A percentile compares a stretch with the other conserved stretches of the same genome.
phyloP scores from a whole-genome alignment of 1,140 invertebrate genomes.

The Calephelis virginiensis region DNA sequence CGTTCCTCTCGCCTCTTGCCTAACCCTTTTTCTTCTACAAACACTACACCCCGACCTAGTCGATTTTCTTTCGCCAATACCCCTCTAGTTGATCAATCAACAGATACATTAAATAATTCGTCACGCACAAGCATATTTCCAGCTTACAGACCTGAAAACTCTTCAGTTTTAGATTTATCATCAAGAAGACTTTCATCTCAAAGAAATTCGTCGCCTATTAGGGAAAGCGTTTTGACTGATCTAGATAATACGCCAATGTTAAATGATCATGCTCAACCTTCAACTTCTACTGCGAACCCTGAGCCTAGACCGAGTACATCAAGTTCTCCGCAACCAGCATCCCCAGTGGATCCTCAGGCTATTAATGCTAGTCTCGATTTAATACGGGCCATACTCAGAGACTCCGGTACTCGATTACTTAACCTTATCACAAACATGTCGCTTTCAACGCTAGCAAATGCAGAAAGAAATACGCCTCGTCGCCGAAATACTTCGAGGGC shows the following conservation, averaged over 20 bases:
- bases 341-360: slow-evolving; percentile 57
- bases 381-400: slow-evolving; percentile 70
- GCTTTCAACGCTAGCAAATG: slow-evolving; percentile 49
- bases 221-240: slow-evolving; percentile 25
- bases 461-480: slow-evolving; percentile 42
- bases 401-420: slow-evolving; percentile 70
- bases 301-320: slow-evolving; percentile 39
- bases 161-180: slow-evolving; percentile 35
- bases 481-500: slow-evolving; percentile 35
- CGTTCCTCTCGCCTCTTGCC: slow-evolving; percentile 53
- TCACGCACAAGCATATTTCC: slow-evolving; percentile 63
- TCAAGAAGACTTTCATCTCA: slow-evolving; percentile 35
- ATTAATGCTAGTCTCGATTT: slow-evolving; percentile 69
- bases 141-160: slow-evolving; percentile 40
- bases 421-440: slow-evolving; percentile 73
- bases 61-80: slow-evolving; percentile 38
- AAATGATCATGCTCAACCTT: slow-evolving; percentile 26
- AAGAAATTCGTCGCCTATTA: slow-evolving; percentile 31
- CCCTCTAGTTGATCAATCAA: slow-evolving; percentile 24
- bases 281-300: slow-evolving; percentile 31
- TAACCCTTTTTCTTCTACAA: slow-evolving; percentile 61
- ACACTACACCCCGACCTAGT: slow-evolving; percentile 31
- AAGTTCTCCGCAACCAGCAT: slow-evolving; percentile 44
- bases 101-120: slow-evolving; percentile 39
- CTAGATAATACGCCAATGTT: slow-evolving; percentile 22